phyloP scores from a whole-genome alignment of 2,888 invertebrate genomes.

The Epinotia ramella region DNA sequence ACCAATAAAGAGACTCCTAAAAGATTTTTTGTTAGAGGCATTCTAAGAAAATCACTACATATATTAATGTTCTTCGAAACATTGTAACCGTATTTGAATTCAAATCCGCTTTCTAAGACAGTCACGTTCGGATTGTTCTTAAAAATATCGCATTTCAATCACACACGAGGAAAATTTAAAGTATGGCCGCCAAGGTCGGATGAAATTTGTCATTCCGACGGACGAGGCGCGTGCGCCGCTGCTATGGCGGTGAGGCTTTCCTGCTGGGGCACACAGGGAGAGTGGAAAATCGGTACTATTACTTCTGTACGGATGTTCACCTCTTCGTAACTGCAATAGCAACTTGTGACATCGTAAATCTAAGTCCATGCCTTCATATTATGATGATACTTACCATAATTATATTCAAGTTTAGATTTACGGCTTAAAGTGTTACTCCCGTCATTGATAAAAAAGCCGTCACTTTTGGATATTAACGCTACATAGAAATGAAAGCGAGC shows the following conservation, averaged over 20 bases:
- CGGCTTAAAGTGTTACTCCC: too few species aligned
- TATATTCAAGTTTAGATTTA: too few species aligned
- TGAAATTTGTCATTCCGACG: constrained; percentile 82
- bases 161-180: constrained; percentile 81
- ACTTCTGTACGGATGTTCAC: too few species aligned
- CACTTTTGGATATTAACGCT: too few species aligned
- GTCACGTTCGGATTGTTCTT: constrained; percentile 37
- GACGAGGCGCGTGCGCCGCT: constrained; percentile 63
- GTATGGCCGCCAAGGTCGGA: constrained; percentile 70
- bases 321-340: too few species aligned
- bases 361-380: too few species aligned
- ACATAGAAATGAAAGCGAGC: too few species aligned
- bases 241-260: constrained; percentile 70
- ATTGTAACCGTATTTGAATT: constrained; percentile 9
- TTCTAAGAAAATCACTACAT: constrained; percentile 3
- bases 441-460: too few species aligned
- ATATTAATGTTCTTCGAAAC: constrained; percentile 12
- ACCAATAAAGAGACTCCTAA: not conserved
- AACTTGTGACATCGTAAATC: too few species aligned
- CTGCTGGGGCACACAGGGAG: constrained; percentile 71
- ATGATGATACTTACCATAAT: too few species aligned
- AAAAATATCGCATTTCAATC: constrained; percentile 69
- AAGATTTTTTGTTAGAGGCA: not conserved
- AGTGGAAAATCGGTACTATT: not conserved
- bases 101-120: constrained; percentile 32